Percentiles rank a stretch among this genome's conserved stretches.
Conservation (phyloP, 2,113 vertebrate genomes). For the Amphiprion ocellaris region DNA sequence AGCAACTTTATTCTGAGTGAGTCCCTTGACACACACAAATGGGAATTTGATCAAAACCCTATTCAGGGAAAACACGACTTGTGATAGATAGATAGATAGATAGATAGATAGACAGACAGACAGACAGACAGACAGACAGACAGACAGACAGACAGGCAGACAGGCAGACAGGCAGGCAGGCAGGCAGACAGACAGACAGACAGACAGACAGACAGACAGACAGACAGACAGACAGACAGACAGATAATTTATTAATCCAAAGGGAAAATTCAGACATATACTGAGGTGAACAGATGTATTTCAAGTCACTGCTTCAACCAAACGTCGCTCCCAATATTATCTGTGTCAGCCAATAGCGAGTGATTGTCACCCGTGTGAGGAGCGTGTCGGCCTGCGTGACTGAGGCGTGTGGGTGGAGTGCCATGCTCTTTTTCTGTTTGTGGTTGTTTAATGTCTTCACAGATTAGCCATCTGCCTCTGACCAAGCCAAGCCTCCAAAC, state of each 20-base stretch:
- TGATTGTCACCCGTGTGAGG: not conserved
- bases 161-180: rapidly evolving
- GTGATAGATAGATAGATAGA: not conserved
- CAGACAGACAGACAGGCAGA: too few relatives aligned
- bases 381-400: conserved; percentile 21
- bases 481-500: conserved; percentile 51
- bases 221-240: too few relatives aligned
- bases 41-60: too few relatives aligned
- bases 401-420: conserved; percentile 21
- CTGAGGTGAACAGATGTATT: not conserved
- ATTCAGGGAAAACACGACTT: too few relatives aligned
- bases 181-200: too few relatives aligned
- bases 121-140: too few relatives aligned
- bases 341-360: not conserved
- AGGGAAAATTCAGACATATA: too few relatives aligned
- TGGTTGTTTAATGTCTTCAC: conserved; percentile 57
- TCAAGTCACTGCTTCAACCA: not conserved
- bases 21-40: too few relatives aligned
- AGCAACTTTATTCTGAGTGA: too few relatives aligned
- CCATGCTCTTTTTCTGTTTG: conserved; percentile 31
- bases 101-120: too few relatives aligned
- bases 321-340: not conserved
- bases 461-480: conserved; percentile 81
- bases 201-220: too few relatives aligned
- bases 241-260: too few relatives aligned